phyloP scores from a whole-genome alignment of 2,113 vertebrate species.

The Pseudolaguvia tuberculata region DNA sequence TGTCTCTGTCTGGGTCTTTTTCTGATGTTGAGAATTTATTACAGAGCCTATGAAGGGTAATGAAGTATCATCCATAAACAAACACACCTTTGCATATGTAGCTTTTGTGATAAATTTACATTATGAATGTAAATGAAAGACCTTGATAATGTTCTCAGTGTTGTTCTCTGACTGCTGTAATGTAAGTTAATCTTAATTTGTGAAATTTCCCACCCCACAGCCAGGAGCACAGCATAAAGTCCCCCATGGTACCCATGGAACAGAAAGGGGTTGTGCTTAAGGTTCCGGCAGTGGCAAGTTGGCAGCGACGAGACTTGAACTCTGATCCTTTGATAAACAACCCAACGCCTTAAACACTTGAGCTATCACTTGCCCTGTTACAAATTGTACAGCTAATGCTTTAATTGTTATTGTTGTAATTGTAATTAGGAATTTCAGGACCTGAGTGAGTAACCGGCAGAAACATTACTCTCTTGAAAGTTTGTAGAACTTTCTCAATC shows the following conservation, averaged over 20 bases:
- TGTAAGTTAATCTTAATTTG: no score
- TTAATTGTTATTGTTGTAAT: background rate
- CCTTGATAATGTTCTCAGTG: background rate
- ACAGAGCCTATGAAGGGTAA: background rate
- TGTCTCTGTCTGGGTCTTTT: no score
- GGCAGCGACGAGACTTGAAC: no score
- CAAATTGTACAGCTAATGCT: background rate
- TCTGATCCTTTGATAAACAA: no score
- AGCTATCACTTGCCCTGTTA: no score
- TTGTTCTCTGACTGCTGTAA: background rate
- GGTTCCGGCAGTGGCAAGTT: no score
- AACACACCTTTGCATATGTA: background rate
- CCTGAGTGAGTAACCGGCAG: background rate
- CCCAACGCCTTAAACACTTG: no score
- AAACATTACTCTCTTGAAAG: background rate
- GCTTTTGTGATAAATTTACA: constrained; percentile 10
- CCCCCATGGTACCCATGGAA: no score
- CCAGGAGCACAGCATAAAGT: no score
- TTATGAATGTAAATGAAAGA: background rate
- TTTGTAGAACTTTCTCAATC: background rate
- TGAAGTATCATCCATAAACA: no score
- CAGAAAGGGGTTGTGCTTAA: no score
- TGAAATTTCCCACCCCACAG: no score
- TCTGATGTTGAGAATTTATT: background rate
- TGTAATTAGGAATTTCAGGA: background rate